These are phyloP conservation scores for Cryptocephalus primarius DNA, from an alignment of 2,888 invertebrate species.

Conservation along the genomic window DNA sequence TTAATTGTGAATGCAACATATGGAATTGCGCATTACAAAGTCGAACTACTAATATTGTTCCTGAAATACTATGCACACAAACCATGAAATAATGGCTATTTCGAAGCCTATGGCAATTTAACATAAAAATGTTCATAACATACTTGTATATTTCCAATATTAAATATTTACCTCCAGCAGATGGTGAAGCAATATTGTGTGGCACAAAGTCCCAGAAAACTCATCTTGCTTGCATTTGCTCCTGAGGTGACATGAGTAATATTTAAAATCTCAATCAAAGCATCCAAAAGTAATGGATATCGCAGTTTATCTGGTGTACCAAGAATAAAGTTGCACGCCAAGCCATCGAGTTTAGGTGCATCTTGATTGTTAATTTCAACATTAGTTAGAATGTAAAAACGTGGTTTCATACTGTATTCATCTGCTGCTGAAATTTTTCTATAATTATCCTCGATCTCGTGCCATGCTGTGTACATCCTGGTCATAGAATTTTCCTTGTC, in stretches of 20 bases:
- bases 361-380: conserved; percentile 66
- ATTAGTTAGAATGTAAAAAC: conserved; percentile 82
- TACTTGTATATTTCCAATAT: background rate
- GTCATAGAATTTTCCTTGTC: conserved; percentile 46
- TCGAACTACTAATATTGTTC: no score
- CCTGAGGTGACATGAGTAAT: conserved; percentile 58
- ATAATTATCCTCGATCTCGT: conserved; percentile 67
- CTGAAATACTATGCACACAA: no score
- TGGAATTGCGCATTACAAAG: no score
- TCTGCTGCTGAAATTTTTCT: conserved; percentile 50
- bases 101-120: no score
- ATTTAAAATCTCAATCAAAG: conserved; percentile 71
- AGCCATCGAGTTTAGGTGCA: conserved; percentile 82
- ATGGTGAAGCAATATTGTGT: conserved; percentile 86
- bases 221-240: conserved; percentile 32
- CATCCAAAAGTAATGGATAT: conserved; percentile 77
- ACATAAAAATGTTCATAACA: no score
- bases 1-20: background rate
- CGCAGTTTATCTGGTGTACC: conserved; percentile 86
- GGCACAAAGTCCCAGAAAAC: conserved; percentile 61
- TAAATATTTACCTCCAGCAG: conserved; percentile 55
- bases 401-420: conserved; percentile 67
- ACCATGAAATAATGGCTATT: no score
- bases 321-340: conserved; percentile 88
- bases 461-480: conserved; percentile 58